Evolutionary conservation across 2,113 vertebrate genomes (phyloP).

Genomic region (Crocuta crocuta): DNA sequence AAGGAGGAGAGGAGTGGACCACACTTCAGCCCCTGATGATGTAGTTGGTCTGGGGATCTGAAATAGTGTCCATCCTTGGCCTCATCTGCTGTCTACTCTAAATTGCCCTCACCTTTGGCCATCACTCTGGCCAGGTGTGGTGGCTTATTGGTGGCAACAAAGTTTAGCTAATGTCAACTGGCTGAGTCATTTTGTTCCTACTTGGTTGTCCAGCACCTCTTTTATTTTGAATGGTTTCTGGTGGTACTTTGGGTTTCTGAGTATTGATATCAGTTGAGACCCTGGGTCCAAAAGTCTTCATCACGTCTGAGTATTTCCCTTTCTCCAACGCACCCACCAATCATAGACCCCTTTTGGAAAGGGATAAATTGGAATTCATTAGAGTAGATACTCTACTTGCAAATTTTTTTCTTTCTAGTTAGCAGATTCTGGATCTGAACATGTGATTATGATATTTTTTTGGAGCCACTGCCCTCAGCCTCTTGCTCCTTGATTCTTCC

Average conservation of each 20-base stretch:
- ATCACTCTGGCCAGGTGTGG: not conserved
- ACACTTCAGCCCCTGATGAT: not conserved
- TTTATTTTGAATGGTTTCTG: not conserved
- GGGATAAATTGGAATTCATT: not conserved
- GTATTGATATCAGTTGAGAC: not conserved
- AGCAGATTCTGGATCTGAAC: not conserved
- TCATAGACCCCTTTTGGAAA: not conserved
- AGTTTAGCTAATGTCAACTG: not conserved
- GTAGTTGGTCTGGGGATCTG: not conserved
- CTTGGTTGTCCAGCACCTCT: not conserved
- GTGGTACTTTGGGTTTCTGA: not conserved
- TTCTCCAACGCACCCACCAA: not conserved
- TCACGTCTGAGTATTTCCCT: not conserved
- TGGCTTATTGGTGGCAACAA: not conserved
- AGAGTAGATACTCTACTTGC: not conserved
- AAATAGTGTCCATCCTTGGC: not conserved
- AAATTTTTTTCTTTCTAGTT: not conserved
- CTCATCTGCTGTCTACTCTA: not conserved
- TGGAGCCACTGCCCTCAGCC: not conserved
- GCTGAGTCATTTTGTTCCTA: not conserved
- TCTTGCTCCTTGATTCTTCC: not conserved
- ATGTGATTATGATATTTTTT: not conserved
- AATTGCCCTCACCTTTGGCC: not conserved
- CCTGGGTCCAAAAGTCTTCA: not conserved
- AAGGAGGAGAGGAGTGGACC: not conserved